These are phyloP conservation scores for Synanthedon formicaeformis DNA, from an alignment of 2,888 invertebrate species.

Conservation along the genomic window DNA sequence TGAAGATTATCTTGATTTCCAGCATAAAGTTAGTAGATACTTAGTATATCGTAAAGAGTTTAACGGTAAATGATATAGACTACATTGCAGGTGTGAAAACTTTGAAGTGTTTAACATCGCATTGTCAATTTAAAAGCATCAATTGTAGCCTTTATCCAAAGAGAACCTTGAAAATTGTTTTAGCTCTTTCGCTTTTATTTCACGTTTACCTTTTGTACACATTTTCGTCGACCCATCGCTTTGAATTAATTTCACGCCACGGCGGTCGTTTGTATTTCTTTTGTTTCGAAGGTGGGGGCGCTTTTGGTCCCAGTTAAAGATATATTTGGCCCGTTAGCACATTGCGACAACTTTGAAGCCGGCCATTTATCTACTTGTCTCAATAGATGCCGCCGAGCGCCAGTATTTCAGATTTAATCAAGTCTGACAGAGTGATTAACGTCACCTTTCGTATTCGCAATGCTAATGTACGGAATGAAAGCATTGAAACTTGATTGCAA, in stretches of 20 bases:
- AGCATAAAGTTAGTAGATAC: no score
- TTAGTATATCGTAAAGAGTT: no score
- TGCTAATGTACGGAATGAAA: slow-evolving; percentile 31
- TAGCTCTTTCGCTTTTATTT: slow-evolving; percentile 50
- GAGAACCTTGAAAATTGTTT: slow-evolving; percentile 47
- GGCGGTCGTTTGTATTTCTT: slow-evolving; percentile 56
- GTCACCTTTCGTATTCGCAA: slow-evolving; percentile 42
- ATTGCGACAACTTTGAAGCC: slow-evolving; percentile 53
- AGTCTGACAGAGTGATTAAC: slow-evolving; percentile 57
- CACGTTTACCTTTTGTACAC: slow-evolving; percentile 54
- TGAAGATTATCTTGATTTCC: no score
- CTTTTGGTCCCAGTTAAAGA: slow-evolving; percentile 45
- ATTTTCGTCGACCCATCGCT: slow-evolving; percentile 54
- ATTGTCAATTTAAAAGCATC: slow-evolving; percentile 37
- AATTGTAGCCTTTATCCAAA: slow-evolving; percentile 44
- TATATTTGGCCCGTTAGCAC: slow-evolving; percentile 58
- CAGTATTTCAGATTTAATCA: slow-evolving; percentile 64
- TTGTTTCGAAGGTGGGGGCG: slow-evolving; percentile 48
- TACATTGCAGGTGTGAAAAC: neutral
- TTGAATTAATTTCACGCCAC: slow-evolving; percentile 59
- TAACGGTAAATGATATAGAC: no score
- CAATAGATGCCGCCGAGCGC: slow-evolving; percentile 46
- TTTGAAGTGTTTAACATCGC: slow-evolving; percentile 12
- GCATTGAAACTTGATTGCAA: slow-evolving; percentile 25
- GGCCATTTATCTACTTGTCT: slow-evolving; percentile 58